Percentiles rank a stretch among this genome's conserved stretches.
Evolutionary conservation across 2,797 vertebrate species (phyloP).

Genomic region (Sitta carolinensis): DNA sequence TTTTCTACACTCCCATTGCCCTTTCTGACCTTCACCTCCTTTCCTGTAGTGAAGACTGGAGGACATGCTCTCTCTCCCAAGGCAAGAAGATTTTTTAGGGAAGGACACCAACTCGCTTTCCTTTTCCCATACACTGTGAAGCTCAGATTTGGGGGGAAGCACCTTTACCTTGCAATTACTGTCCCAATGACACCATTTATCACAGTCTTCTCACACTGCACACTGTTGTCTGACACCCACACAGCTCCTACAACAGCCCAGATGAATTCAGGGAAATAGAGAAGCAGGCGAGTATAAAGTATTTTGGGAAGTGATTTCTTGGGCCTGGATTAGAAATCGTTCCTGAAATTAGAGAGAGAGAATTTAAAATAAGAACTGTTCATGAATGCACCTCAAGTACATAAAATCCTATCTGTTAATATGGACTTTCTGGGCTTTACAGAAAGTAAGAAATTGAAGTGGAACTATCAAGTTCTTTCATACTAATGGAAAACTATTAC

Average conservation of each 20-base stretch:
- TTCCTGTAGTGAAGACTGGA: neutral
- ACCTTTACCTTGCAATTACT: conserved; percentile 86
- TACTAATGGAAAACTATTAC: neutral
- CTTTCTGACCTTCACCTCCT: neutral
- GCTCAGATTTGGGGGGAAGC: neutral
- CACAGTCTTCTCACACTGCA: conserved; percentile 83
- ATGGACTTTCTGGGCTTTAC: neutral
- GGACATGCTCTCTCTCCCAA: neutral
- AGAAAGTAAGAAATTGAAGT: neutral
- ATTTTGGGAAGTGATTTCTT: conserved; percentile 88
- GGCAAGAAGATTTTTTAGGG: neutral
- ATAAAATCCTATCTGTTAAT: neutral
- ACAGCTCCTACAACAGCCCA: conserved; percentile 91
- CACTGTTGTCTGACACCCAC: conserved; percentile 85
- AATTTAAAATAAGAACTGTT: neutral
- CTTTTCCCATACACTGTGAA: neutral
- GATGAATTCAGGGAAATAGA: conserved; percentile 90
- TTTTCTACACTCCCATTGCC: neutral
- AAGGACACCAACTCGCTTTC: neutral
- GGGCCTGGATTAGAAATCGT: conserved; percentile 93
- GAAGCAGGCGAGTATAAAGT: conserved; percentile 87
- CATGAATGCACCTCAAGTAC: neutral
- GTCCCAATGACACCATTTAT: conserved; percentile 83
- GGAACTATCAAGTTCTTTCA: neutral
- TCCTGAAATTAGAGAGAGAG: conserved; percentile 76